Evolutionary conservation across 2,113 vertebrate species (phyloP), one percentile per base, ranked within the genome.

Genomic region (Passer domesticus): DNA sequence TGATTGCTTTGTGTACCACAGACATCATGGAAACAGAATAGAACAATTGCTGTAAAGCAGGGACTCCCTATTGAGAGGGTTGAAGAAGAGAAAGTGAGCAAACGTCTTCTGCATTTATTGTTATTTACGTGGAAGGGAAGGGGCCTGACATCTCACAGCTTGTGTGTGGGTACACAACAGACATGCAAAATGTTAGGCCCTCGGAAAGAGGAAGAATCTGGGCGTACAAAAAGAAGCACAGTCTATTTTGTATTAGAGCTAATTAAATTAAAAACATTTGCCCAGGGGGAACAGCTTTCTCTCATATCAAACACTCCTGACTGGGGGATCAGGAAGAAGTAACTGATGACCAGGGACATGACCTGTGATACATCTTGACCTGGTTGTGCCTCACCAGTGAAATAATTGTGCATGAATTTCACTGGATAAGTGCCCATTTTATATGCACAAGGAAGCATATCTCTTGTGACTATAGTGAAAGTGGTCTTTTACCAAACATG

Each of bases 301-400:
- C 28, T 84, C 2, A 0, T 37, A 10, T 70, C 0, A 0, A 33
- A 58, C 37, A 14, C 15, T 56, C 14, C 16, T 56, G 9, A n/a
- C 1, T 8, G 13, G 19, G 8, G 7, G 11, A 75, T 14, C 39
- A 55, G 18, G 24, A 27, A 78, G 52, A 52, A 58, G 25, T 8
- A 59, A 21, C 7, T 58, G 5, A 10, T 47, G 52, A 67, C 33
- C 3, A 52, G 35, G 52, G 47, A 43, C 43, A 78, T 10, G 13
- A 50, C 16, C 21, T 30, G 14, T 5, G 9, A 20, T 35, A 47
- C 6, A 13, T 8, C 33, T 70, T 4, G 1, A 8, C 3, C 10
- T 28, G 19, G 41, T 25, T 89, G 58, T 30, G 24, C n/a, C 62
- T 77, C 44, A 64, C 4, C 33, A 44, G 31, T 39, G 41, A 39